phyloP scores from a whole-genome alignment of 1,140 invertebrate species.

The Sitophilus oryzae region DNA sequence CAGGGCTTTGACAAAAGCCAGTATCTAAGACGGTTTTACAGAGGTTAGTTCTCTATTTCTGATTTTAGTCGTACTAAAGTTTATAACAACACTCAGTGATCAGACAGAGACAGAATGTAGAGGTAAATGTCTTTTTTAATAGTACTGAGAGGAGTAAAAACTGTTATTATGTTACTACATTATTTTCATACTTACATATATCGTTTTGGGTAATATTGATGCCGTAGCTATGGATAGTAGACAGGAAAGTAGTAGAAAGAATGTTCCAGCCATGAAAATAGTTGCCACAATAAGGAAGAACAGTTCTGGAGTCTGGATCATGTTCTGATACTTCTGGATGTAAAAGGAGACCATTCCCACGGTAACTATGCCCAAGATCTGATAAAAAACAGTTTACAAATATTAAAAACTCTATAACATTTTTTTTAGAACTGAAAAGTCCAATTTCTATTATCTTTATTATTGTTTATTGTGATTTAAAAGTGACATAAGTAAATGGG shows the following conservation, averaged over 20 bases:
- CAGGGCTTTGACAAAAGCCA: no score
- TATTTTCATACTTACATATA: slow-evolving; percentile 71
- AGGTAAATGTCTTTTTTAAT: no score
- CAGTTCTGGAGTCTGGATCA: slow-evolving; percentile 50
- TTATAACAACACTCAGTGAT: no score
- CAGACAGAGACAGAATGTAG: no score
- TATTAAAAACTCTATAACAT: no score
- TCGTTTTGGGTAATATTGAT: slow-evolving; percentile 73
- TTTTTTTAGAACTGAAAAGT: no score
- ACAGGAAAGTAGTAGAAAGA: slow-evolving; percentile 65
- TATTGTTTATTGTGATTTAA: no score
- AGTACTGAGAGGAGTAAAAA: background rate
- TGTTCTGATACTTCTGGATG: slow-evolving; percentile 40
- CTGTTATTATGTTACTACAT: background rate
- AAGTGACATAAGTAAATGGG: no score
- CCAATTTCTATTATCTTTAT: no score
- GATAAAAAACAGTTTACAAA: slow-evolving; percentile 29
- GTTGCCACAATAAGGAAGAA: slow-evolving; percentile 68
- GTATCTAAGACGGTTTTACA: no score
- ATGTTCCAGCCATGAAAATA: slow-evolving; percentile 71
- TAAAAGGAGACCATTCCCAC: slow-evolving; percentile 64
- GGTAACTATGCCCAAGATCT: slow-evolving; percentile 67
- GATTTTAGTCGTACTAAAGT: no score
- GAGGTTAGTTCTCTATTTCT: no score
- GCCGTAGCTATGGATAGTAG: slow-evolving; percentile 69